Percentiles rank a stretch among this genome's conserved stretches.
Conservation (phyloP, 2,888 invertebrate species). For the Baronia brevicornis region DNA sequence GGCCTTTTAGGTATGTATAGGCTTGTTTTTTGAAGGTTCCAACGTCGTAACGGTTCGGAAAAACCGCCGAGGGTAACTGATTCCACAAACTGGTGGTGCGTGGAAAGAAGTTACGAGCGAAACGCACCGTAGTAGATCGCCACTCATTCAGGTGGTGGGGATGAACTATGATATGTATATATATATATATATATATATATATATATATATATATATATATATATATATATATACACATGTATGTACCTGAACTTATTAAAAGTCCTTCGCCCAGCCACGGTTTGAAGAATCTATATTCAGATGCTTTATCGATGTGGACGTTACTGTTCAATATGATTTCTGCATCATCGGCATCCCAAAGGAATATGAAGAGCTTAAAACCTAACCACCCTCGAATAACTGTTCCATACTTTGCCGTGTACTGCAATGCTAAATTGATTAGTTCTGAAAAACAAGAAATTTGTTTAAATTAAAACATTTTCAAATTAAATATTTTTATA, state of each 20-base stretch:
- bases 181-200: no score
- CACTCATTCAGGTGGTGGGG: no score
- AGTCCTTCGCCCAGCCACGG: conserved; percentile 89
- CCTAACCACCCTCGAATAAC: conserved; percentile 81
- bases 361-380: conserved; percentile 79
- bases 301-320: conserved; percentile 83
- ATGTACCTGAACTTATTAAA: conserved; percentile 83
- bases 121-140: no score
- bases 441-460: conserved; percentile 62
- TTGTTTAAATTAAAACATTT: conserved; percentile 1
- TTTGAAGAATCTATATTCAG: conserved; percentile 84
- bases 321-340: conserved; percentile 84
- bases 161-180: no score
- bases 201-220: no score
- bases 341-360: conserved; percentile 81
- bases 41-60: no score
- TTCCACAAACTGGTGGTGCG: no score
- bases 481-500: not conserved
- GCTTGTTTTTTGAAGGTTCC: no score
- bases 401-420: conserved; percentile 68
- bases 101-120: no score
- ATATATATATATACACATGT: no score
- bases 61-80: no score
- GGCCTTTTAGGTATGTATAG: no score
- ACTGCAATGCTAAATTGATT: conserved; percentile 62